Evolutionary conservation across 2,113 vertebrate genomes (phyloP), one percentile per base, ranked within the genome.

Genomic region (Sinosuthora webbiana): DNA sequence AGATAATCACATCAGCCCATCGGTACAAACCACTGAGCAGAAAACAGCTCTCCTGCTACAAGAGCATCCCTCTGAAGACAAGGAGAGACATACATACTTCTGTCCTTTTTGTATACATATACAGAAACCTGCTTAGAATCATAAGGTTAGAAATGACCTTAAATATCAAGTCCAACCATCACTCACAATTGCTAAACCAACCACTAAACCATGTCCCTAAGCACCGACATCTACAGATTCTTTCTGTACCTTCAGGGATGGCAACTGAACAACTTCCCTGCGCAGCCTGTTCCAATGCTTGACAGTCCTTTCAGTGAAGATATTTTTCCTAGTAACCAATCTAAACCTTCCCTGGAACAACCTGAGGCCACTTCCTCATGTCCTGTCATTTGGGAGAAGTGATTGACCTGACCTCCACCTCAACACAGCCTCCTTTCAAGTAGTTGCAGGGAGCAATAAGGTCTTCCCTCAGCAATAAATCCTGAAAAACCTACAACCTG

Each of bases 401-500:
- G 25, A 83, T 11, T 0, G 0, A 69, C 15, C 25, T 0, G 0
- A 55, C 41, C 28, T 39, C 25, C 41, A 62, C 14, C 55, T 76
- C 0, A 0, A 21, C 22, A 47, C 39, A 55, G 47, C 7, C 6
- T 69, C 45, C 47, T 55, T 62, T 83, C 55, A 83, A 47, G n/a
- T 41, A 62, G 30, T 7, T 90, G 22, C 31, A 62, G 71, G 50
- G 47, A 69, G 35, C 6, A 27, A 23, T 19, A 55, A 62, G 3
- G 6, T 49, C 21, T 41, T 6, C 30, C 35, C 63, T 62, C 31
- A 62, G 70, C 47, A 55, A 55, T 31, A 69, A 68, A 27, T 62
- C 30, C n/a, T 69, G 47, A 44, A 30, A 76, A 90, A 69, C 35
- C 47, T 49, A 83, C 47, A 69, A 23, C 47, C 41, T 77, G 63